These are phyloP conservation scores for Pygoscelis antarcticus DNA, from an alignment of 2,113 vertebrate genomes.

Conservation along the genomic window DNA sequence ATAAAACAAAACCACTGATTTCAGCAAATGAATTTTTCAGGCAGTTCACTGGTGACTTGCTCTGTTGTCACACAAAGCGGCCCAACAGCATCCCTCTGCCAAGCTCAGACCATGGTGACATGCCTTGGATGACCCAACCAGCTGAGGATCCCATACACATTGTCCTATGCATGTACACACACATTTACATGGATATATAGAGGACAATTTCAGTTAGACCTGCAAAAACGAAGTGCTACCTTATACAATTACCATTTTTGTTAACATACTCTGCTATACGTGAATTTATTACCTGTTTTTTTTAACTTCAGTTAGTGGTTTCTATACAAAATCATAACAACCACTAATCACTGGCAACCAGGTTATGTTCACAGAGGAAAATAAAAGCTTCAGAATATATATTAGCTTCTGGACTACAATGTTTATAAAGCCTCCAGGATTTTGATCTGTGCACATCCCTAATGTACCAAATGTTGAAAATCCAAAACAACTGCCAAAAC, in stretches of 20 bases:
- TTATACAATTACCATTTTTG: not conserved
- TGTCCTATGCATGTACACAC: not conserved
- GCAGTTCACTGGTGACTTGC: not conserved
- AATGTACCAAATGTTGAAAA: slow-evolving; percentile 26
- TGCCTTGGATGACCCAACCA: not conserved
- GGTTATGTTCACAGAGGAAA: slow-evolving; percentile 17
- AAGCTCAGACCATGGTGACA: not conserved
- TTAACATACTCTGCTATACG: not conserved
- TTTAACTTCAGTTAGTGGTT: not conserved
- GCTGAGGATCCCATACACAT: not conserved
- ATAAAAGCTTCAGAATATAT: not conserved
- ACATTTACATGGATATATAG: rapidly evolving
- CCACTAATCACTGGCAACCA: not conserved
- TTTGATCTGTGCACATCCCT: not conserved
- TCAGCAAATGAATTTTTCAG: not conserved
- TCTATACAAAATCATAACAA: not conserved
- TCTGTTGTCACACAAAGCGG: not conserved
- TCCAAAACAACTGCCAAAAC: slow-evolving; percentile 44
- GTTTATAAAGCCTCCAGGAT: slow-evolving; percentile 32
- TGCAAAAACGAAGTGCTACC: not conserved
- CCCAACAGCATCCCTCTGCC: not conserved
- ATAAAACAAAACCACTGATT: not conserved
- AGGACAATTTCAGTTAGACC: not conserved
- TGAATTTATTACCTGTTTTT: not conserved
- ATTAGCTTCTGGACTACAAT: not conserved